Base-by-base conservation (phyloP, 2,888 invertebrate species). In the Drosophila robusta region DNA sequence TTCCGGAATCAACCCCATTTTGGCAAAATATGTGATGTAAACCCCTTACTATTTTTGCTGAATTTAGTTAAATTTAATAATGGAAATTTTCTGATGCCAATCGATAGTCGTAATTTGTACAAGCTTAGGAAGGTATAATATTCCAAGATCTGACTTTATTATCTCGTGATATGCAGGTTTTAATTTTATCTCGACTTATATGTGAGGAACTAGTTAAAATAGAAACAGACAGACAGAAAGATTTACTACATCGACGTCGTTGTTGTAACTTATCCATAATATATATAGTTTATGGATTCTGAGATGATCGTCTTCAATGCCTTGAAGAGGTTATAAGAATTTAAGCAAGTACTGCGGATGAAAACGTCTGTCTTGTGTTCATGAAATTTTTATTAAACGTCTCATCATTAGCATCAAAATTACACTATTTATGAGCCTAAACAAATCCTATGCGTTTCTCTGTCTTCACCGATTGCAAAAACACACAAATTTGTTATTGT, bases 341-440 rank as follows among this genome's bases (percentile, higher is more conserved):
- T 12, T 12, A 11, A 4, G 34, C 34, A 11, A 34, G 34, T 34
- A 4, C 4, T 34, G 34, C 11, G 11, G 12, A 34, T 32, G 32
- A 42, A 38, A 38, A 34, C 42, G 42, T 66, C 39, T 54, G n/a
- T 8, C 22, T 78, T 85, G 70, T 70, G 70, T 64, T 82, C 60
- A 77, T 66, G 74, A 79, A 82, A 80, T 74, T 77, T 83, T 88
- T 84, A 88, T 86, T 84, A 71, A 82, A 82, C 69, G 69, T 74
- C 74, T 80, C 73, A 69, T 74, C 64, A 61, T 54, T 60, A 74
- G 54, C 63, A 70, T 71, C 69, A 55, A 67, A 64, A 75, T 81
- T 83, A 83, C 82, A 85, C 87, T 87, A 87, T 64, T 88, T 88
- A 86, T 78, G 83, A 78, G 84, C 70, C 80, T 85, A 80, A 78